Conservation (phyloP, 2,797 vertebrate genomes). For the Sebastiscus albofasciatus region DNA sequence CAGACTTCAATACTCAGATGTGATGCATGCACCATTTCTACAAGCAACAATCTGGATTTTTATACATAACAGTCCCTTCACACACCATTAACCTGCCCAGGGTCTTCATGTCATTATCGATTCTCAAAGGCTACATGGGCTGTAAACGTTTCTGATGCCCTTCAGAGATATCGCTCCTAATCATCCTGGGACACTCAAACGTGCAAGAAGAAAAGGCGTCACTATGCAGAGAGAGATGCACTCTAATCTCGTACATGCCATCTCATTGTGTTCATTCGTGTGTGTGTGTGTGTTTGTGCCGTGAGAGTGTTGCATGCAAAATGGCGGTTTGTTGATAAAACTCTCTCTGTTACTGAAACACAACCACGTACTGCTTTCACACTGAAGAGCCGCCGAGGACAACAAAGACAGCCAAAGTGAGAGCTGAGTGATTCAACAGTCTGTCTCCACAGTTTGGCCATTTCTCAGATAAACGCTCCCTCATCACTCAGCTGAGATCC, state of each 20-base stretch:
- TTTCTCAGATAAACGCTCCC: conserved; percentile 43
- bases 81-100: conserved; percentile 74
- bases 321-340: conserved; percentile 53
- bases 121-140: conserved; percentile 71
- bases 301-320: conserved; percentile 45
- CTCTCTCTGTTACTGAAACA: conserved; percentile 46
- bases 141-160: conserved; percentile 71
- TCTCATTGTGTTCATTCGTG: conserved; percentile 30
- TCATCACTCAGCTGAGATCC: conserved; percentile 49
- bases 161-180: conserved; percentile 73
- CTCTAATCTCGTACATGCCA: conserved; percentile 31
- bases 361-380: conserved; percentile 39
- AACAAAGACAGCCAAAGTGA: conserved; percentile 55
- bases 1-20: conserved; percentile 61
- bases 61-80: conserved; percentile 72
- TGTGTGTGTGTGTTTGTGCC: neutral
- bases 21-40: conserved; percentile 67
- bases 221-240: conserved; percentile 9
- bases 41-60: conserved; percentile 72
- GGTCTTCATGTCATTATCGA: conserved; percentile 75
- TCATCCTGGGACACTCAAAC: conserved; percentile 53
- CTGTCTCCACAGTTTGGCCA: conserved; percentile 37
- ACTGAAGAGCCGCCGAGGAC: conserved; percentile 49
- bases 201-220: conserved; percentile 36
- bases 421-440: conserved; percentile 53